These are phyloP conservation scores for Lypha dubia DNA, from an alignment of 2,888 invertebrate species.

Conservation along the genomic window DNA sequence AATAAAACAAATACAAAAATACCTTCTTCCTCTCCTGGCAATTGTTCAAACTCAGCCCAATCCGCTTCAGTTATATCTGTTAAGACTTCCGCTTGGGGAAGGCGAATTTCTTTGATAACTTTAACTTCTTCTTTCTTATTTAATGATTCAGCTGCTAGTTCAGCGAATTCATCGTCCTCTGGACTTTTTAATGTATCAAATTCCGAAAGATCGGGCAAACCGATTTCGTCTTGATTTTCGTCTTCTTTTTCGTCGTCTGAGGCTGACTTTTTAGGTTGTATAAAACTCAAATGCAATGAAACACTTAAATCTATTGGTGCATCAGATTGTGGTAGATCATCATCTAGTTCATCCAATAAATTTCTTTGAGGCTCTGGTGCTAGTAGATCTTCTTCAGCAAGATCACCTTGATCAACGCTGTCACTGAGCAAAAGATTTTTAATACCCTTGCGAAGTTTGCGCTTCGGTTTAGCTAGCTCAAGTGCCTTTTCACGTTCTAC, in stretches of 20 bases:
- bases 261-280: conserved; percentile 82
- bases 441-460: conserved; percentile 86
- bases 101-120: conserved; percentile 80
- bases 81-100: conserved; percentile 84
- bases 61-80: conserved; percentile 84
- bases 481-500: conserved; percentile 89
- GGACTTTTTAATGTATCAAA: conserved; percentile 87
- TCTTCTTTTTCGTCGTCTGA: conserved; percentile 76
- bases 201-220: conserved; percentile 83
- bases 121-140: conserved; percentile 85
- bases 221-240: conserved; percentile 67
- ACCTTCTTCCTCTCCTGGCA: conserved; percentile 81
- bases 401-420: conserved; percentile 84
- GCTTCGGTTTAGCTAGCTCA: conserved; percentile 83
- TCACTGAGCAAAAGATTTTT: conserved; percentile 88
- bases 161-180: conserved; percentile 89
- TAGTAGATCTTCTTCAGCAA: conserved; percentile 77
- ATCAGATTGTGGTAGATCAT: conserved; percentile 85
- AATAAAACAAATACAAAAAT: conserved; percentile 72
- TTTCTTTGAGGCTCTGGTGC: conserved; percentile 84
- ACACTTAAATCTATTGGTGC: conserved; percentile 89
- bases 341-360: conserved; percentile 90
- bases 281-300: conserved; percentile 85
- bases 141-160: conserved; percentile 90
- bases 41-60: conserved; percentile 88